Base-by-base conservation (phyloP, 2,888 invertebrate species). In the Cyclophora punctaria region DNA sequence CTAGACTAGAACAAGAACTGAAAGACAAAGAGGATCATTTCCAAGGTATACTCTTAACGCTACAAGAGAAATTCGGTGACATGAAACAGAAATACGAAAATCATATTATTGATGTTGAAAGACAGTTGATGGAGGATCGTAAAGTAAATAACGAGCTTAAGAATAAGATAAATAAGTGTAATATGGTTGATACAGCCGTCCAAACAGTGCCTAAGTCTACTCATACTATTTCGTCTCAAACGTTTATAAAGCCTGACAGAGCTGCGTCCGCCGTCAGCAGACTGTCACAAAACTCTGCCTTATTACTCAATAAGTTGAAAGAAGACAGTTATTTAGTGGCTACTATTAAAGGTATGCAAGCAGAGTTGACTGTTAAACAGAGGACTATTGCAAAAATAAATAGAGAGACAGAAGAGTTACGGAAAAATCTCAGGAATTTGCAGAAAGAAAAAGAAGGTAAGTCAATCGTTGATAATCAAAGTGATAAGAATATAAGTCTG, bases 321-420 rank as follows among this genome's bases (percentile, higher is more conserved):
- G 94, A 94, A 64, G 95, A 95, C 60, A 90, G 93, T 40, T 94
- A 95, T 81, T 85, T 95, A 46, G 77, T 95, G 34, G 94, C 95
- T 0, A 95, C 95, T 0, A 94, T 95, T 63, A 91, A 95, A 55
- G 95, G 95, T 3, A 81, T 95, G 68, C 93, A 95, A 71, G 78
- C 92, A 0, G 95, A 95, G 68, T 71, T 95, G 48, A 90, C 92
- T 3, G 91, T 91, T 40, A 95, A 95, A 74, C 95, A 95, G 65
- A 93, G 94, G 61, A 90, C 91, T 2, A 90, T 94, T 55, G 86
- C 90, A 41, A 93, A 93, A 58, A 83, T 95, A 46, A 93, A 93
- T 42, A 92, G 93, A 60, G 95, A 95, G 68, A 85, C 93, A 44
- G 94, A 95, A 42, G 95, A 95, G 56, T 76, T 93, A 51, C 91